These are phyloP conservation scores for Lypha dubia DNA, from an alignment of 2,888 invertebrate genomes.

Conservation along the genomic window DNA sequence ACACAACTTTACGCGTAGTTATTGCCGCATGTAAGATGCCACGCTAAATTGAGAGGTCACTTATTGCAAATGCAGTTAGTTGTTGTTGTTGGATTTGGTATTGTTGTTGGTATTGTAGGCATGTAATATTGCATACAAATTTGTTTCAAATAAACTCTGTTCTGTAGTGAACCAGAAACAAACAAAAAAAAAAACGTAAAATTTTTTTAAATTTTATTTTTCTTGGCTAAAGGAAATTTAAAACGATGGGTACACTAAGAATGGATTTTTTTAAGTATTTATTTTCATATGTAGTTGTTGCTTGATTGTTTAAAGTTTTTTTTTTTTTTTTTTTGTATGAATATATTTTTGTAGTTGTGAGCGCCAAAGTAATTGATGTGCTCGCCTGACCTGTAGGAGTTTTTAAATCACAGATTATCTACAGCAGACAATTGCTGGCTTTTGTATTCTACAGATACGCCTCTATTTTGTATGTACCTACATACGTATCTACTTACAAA, in stretches of 20 bases:
- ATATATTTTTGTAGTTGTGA: slow-evolving; percentile 73
- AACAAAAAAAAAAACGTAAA: slow-evolving; percentile 1
- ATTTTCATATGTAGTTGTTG: background rate
- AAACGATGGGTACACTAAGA: slow-evolving; percentile 52
- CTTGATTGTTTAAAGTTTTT: background rate
- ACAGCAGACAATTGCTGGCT: slow-evolving; percentile 80
- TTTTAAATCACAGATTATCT: slow-evolving; percentile 82
- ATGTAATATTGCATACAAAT: slow-evolving; percentile 70
- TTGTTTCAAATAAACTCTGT: slow-evolving; percentile 62
- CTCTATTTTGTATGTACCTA: slow-evolving; percentile 63
- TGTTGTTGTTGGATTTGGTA: slow-evolving; percentile 43
- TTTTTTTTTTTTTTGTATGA: slow-evolving; percentile 5
- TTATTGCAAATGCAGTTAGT: slow-evolving; percentile 67
- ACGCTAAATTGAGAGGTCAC: slow-evolving; percentile 82
- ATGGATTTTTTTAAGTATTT: slow-evolving; percentile 15
- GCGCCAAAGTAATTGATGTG: slow-evolving; percentile 83
- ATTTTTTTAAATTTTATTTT: slow-evolving; percentile 38
- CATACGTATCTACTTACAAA: background rate
- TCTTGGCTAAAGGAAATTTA: slow-evolving; percentile 29
- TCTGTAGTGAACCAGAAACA: slow-evolving; percentile 10
- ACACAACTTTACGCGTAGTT: slow-evolving; percentile 26
- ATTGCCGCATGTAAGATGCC: slow-evolving; percentile 48
- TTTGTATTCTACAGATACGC: slow-evolving; percentile 73
- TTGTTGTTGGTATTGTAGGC: slow-evolving; percentile 36
- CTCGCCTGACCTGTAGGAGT: slow-evolving; percentile 82